phyloP scores from a whole-genome alignment of 2,113 vertebrate species.

The Periophthalmodon schlosseri region DNA sequence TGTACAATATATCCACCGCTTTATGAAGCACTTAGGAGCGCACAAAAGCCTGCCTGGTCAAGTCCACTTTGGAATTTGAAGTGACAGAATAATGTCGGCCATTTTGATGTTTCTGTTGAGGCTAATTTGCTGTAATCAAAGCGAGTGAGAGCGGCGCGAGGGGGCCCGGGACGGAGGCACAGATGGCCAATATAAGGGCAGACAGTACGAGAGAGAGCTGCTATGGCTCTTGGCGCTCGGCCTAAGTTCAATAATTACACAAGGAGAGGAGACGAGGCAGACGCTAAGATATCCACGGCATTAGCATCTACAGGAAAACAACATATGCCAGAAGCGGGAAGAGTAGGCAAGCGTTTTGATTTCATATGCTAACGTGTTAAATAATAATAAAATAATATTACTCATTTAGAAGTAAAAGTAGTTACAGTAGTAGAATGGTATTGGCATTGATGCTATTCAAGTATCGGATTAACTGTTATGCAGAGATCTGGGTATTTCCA shows the following conservation, averaged over 20 bases:
- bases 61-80: slow-evolving; percentile 41
- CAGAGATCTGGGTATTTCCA: too few relatives aligned
- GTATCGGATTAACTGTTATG: too few relatives aligned
- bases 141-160: slow-evolving; percentile 44
- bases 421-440: too few relatives aligned
- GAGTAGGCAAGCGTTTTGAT: background rate
- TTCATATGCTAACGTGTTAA: too few relatives aligned
- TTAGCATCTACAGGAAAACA: slow-evolving; percentile 53
- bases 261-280: slow-evolving; percentile 46
- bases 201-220: slow-evolving; percentile 56
- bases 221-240: slow-evolving; percentile 57
- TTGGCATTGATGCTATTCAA: too few relatives aligned
- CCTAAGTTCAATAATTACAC: slow-evolving; percentile 69
- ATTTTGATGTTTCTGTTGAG: slow-evolving; percentile 58
- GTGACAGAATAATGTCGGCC: slow-evolving; percentile 44
- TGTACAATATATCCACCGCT: background rate
- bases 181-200: slow-evolving; percentile 69
- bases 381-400: too few relatives aligned
- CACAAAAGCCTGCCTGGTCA: background rate
- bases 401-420: too few relatives aligned
- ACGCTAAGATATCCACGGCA: slow-evolving; percentile 30
- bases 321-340: background rate
- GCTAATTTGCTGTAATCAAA: slow-evolving; percentile 69
- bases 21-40: background rate
- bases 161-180: slow-evolving; percentile 53